Evolutionary conservation across 2,113 vertebrate genomes (phyloP).

Genomic region (Microcebus ravelobensis): DNA sequence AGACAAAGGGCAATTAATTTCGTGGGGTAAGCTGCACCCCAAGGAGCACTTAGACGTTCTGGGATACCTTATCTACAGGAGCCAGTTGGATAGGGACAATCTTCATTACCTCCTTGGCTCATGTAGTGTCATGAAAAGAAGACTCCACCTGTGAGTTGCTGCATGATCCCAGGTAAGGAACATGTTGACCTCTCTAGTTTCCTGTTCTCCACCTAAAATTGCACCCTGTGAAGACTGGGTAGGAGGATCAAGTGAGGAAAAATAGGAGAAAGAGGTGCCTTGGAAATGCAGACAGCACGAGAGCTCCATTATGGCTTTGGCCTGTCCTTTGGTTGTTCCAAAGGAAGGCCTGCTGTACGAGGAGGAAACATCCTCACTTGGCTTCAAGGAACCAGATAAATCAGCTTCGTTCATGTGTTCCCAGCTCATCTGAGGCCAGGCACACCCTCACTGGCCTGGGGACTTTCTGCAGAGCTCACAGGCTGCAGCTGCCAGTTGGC

Average conservation of each 20-base stretch:
- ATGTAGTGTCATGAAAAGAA: rapidly evolving
- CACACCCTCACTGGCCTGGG: neutral
- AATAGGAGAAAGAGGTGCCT: neutral
- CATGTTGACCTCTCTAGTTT: rapidly evolving
- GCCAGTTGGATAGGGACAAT: neutral
- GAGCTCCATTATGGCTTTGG: neutral
- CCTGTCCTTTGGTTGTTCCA: neutral
- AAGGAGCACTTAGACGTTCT: neutral
- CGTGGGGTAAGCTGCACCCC: neutral
- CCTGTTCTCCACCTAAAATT: neutral
- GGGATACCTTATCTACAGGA: neutral
- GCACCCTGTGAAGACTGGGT: rapidly evolving
- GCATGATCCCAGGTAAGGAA: neutral
- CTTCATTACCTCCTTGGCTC: neutral
- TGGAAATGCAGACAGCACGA: neutral
- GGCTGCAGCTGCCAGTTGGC: slow-evolving; percentile 5
- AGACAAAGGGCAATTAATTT: neutral
- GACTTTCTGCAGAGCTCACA: neutral
- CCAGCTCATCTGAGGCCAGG: neutral
- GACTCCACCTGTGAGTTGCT: neutral
- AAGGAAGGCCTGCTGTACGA: neutral
- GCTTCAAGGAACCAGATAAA: neutral
- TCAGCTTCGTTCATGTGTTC: rapidly evolving
- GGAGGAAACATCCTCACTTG: neutral
- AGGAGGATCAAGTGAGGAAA: neutral